Conservation (phyloP, 2,113 vertebrate genomes). For the Chionis minor region DNA sequence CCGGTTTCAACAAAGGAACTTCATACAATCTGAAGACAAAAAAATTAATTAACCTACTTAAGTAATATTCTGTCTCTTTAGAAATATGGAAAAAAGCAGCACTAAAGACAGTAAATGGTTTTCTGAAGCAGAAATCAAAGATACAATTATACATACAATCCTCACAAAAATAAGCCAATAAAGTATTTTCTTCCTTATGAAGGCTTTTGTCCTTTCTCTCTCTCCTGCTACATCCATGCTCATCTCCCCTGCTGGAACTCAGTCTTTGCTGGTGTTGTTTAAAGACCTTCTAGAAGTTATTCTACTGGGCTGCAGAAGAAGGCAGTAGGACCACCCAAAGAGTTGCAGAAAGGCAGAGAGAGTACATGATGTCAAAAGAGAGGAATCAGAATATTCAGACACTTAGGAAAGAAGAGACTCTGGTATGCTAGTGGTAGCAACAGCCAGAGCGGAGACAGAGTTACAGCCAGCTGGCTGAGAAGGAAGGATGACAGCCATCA, state of each 20-base stretch:
- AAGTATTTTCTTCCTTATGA: not conserved
- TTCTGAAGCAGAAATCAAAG: not conserved
- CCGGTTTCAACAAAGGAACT: not conserved
- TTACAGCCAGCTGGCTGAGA: conserved; percentile 50
- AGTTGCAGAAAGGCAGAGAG: not conserved
- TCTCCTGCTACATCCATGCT: not conserved
- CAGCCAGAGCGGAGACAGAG: not conserved
- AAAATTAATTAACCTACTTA: not conserved
- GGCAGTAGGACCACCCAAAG: not conserved
- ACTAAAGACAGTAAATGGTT: not conserved
- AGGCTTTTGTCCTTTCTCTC: not conserved
- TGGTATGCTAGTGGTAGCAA: not conserved
- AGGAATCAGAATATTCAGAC: not conserved
- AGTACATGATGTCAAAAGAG: not conserved
- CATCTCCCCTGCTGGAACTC: not conserved
- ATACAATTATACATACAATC: not conserved
- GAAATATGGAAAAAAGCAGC: not conserved
- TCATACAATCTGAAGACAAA: not conserved
- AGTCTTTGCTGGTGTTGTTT: not conserved
- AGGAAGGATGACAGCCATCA: not conserved
- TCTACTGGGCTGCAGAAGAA: not conserved
- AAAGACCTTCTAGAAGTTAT: not conserved
- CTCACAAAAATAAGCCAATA: not conserved
- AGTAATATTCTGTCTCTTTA: not conserved
- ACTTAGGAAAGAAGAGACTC: not conserved